Percentiles rank a stretch among this genome's conserved stretches.
Evolutionary conservation across 2,797 vertebrate species (phyloP).

Genomic region (Micromesistius poutassou): DNA sequence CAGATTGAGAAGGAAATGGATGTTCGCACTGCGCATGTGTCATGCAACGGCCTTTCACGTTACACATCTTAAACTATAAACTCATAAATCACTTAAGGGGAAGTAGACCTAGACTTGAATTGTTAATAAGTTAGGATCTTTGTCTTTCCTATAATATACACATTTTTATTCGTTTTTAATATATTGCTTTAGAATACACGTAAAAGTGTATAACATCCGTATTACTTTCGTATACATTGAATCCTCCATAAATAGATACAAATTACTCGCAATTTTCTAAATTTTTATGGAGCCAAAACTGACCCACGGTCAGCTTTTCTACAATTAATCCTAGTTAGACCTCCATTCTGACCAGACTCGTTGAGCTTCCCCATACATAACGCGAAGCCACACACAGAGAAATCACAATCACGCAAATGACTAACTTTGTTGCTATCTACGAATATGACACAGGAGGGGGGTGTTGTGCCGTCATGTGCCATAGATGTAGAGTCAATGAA

Average conservation of each 20-base stretch:
- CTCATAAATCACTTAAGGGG: not conserved
- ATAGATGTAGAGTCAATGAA: not conserved
- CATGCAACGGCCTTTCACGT: not conserved
- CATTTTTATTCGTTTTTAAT: not conserved
- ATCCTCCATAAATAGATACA: not conserved
- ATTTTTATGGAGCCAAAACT: not conserved
- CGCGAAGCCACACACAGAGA: not conserved
- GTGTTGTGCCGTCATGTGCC: constrained; percentile 57
- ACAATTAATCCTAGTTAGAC: not conserved
- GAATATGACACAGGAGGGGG: constrained; percentile 68
- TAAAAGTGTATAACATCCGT: not conserved
- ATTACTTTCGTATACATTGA: not conserved
- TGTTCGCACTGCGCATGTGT: constrained; percentile 38
- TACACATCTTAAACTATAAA: not conserved
- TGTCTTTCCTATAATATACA: not conserved
- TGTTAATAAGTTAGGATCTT: not conserved
- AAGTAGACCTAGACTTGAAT: not conserved
- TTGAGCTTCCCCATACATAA: not conserved
- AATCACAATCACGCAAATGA: constrained; percentile 4
- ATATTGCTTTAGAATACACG: not conserved
- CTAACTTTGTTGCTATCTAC: constrained; percentile 49
- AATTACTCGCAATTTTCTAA: not conserved
- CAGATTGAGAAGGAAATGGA: constrained; percentile 16
- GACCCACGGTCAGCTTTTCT: not conserved
- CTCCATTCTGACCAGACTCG: not conserved